Evolutionary conservation across 1,140 invertebrate species (phyloP).

Genomic region (Schlechtendalia chinensis): DNA sequence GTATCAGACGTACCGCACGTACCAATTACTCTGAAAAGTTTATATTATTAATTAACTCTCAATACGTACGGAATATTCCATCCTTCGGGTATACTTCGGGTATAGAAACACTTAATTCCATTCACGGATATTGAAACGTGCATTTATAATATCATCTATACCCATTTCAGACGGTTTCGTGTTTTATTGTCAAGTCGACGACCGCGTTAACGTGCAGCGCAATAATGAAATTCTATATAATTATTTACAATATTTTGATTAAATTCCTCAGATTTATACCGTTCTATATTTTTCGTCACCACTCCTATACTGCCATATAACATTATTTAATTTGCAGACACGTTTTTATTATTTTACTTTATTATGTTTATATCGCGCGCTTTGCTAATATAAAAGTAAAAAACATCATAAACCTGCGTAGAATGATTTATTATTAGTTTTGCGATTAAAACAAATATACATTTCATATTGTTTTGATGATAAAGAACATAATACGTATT

Average conservation of each 20-base stretch:
- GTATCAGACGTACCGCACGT: background rate
- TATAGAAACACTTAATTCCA: too few species aligned
- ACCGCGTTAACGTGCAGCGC: too few species aligned
- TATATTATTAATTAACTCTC: slow-evolving; percentile 31
- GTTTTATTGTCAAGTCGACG: too few species aligned
- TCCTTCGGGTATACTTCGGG: too few species aligned
- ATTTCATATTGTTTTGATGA: too few species aligned
- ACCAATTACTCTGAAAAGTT: slow-evolving; percentile 9
- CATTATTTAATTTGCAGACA: background rate
- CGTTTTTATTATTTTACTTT: background rate
- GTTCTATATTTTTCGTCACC: background rate
- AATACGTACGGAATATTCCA: background rate
- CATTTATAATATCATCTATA: too few species aligned
- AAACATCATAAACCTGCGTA: background rate
- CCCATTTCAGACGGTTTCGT: too few species aligned
- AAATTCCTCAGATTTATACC: background rate
- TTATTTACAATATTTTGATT: background rate
- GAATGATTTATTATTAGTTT: background rate
- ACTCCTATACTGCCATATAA: background rate
- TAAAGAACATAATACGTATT: too few species aligned
- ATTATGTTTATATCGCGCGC: background rate
- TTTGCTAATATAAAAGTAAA: background rate
- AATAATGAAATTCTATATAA: background rate
- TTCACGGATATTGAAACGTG: too few species aligned
- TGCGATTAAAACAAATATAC: too few species aligned